Conservation (phyloP, 1,140 invertebrate species). For the Cotesia glomerata region DNA sequence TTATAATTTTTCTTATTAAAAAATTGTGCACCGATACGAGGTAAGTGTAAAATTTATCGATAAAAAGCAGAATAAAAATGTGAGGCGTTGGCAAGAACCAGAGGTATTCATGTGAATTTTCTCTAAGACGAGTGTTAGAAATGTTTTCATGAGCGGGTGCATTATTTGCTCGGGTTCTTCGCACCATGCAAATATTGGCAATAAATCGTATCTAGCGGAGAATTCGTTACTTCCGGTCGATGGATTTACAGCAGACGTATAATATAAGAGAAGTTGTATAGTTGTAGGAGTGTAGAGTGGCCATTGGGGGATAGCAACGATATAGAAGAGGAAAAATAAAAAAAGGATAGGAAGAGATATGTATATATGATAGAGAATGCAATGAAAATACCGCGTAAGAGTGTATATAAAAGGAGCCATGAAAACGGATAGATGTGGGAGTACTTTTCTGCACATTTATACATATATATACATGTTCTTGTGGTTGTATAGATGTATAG, state of each 20-base stretch:
- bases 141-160: slow-evolving; percentile 32
- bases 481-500: slow-evolving; percentile 30
- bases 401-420: not conserved
- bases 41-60: not conserved
- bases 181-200: slow-evolving; percentile 55
- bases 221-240: slow-evolving; percentile 57
- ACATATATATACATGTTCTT: slow-evolving; percentile 12
- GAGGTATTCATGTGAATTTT: not conserved
- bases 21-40: not conserved
- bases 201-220: slow-evolving; percentile 57
- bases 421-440: not conserved
- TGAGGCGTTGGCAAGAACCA: not conserved
- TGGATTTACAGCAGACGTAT: slow-evolving; percentile 41
- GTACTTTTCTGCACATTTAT: too few relatives aligned
- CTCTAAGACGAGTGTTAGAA: slow-evolving; percentile 16
- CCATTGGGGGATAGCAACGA: too few relatives aligned
- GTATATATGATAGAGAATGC: not conserved
- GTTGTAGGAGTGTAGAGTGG: too few relatives aligned
- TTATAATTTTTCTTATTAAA: not conserved
- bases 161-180: slow-evolving; percentile 47
- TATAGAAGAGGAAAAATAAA: not conserved
- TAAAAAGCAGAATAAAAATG: not conserved
- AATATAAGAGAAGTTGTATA: slow-evolving; percentile 1
- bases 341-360: not conserved
- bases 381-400: slow-evolving; percentile 10